phyloP scores from a whole-genome alignment of 2,113 vertebrate genomes.

The Emberiza fucata region DNA sequence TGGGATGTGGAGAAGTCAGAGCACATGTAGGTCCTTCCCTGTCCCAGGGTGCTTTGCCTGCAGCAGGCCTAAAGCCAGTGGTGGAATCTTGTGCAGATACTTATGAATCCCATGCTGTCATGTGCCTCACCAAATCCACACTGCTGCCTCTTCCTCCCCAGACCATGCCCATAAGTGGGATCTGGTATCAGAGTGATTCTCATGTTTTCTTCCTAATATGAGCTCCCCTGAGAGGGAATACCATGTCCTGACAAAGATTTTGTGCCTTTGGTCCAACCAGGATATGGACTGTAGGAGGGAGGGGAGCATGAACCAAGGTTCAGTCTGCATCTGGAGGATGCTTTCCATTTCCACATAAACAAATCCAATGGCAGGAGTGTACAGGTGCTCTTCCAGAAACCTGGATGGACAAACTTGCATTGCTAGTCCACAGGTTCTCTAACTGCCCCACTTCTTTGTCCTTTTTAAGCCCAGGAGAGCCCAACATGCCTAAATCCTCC shows the following conservation, averaged over 20 bases:
- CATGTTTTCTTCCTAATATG: neutral
- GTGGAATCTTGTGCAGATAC: neutral
- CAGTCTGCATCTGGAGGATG: neutral
- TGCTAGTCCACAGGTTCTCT: neutral
- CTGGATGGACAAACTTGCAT: neutral
- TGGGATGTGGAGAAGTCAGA: slow-evolving; percentile 95
- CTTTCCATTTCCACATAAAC: neutral
- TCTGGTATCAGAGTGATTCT: neutral
- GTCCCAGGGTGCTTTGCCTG: neutral
- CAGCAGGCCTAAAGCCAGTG: neutral
- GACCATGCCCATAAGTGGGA: neutral
- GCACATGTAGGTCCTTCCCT: slow-evolving; percentile 80
- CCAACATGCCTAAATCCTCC: neutral
- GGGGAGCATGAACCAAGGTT: neutral
- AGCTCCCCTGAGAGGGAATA: neutral
- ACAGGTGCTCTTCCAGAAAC: neutral
- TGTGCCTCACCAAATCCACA: neutral
- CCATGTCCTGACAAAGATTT: neutral
- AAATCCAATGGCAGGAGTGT: neutral
- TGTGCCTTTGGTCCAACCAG: neutral
- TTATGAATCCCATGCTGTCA: neutral
- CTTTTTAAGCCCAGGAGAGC: neutral
- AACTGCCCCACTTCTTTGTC: neutral
- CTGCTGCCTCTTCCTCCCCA: neutral
- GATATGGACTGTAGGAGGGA: neutral